Base-by-base conservation (phyloP, 2,113 vertebrate genomes). In the Loxodonta africana region DNA sequence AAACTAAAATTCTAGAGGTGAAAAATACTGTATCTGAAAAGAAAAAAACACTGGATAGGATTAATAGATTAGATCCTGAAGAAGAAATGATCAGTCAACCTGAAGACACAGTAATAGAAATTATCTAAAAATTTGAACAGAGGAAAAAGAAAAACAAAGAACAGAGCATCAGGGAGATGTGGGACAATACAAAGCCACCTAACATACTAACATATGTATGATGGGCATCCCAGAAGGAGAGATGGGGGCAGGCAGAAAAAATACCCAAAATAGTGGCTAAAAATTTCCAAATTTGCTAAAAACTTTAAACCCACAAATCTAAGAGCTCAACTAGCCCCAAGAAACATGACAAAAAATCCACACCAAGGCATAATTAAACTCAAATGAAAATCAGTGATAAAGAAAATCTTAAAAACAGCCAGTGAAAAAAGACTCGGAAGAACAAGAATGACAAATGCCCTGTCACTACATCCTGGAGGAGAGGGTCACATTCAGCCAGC, bases 1-100 rank as follows among this genome's bases (percentile, higher is more conserved):
- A 67, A 73, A 89, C 76, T n/a, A 37, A 30, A 76, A 73, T 20
- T 78, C 80, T 46, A 30, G 33, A 73, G 6, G 15, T 15, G 10
- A 91, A 83, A 96, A 62, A 51, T 28, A 82, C 0, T 46, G 25
- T 51, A 46, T 33, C 30, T 20, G 28, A 74, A 80, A 69, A 23
- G 74, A 82, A 71, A 90, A 57, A 93, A 25, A 20, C 10, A 78
- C 25, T 15, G 15, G 12, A 21, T 44, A 28, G 23, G 46, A 33
- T 46, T 57, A 69, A 73, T 0, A 78, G 57, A 44, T 18, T 4
- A 83, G 76, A 83, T 8, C 8, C 8, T 12, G 17, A 95, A 73
- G 77, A 96, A 86, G 77, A 96, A 86, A 86, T 33, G 25, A 92
- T 37, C 48, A 25, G n/a, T n/a, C 44, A 80, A 74, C n/a, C 4